Conservation (phyloP, 53 echinoderm and acorn worm species). For the Antedon mediterranea region DNA sequence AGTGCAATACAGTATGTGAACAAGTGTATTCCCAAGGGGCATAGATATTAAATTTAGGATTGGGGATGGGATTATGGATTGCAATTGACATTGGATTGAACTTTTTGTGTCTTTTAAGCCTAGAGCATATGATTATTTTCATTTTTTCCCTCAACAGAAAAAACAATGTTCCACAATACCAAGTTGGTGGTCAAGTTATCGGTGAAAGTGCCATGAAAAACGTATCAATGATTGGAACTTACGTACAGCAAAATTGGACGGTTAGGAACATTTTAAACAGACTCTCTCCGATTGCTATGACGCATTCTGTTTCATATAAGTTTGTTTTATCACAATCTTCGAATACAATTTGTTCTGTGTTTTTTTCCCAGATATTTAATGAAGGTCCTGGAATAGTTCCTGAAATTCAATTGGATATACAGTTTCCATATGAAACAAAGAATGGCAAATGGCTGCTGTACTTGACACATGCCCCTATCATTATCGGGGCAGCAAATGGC, state of each 20-base stretch:
- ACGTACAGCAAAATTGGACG: constrained; percentile 53
- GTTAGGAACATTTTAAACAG: no score
- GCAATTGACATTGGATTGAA: no score
- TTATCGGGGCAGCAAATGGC: neutral
- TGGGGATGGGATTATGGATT: no score
- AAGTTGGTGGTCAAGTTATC: constrained; percentile 40
- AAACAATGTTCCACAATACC: constrained; percentile 13
- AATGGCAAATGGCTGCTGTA: constrained; percentile 96
- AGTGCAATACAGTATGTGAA: no score
- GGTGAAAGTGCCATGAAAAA: constrained; percentile 71
- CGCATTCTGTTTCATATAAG: no score
- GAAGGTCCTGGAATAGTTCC: constrained; percentile 51
- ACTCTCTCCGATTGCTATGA: no score
- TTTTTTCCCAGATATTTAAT: constrained; percentile 51
- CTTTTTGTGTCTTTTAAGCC: no score
- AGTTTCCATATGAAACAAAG: constrained; percentile 68
- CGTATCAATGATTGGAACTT: constrained; percentile 50
- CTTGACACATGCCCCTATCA: constrained; percentile 46
- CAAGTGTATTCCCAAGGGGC: no score
- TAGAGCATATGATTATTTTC: neutral
- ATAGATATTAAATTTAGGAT: no score
- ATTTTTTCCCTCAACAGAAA: neutral
- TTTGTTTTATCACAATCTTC: neutral
- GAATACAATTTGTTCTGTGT: neutral
- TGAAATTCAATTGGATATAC: constrained; percentile 34